A percentile compares a stretch with the other conserved stretches of the same genome.
Evolutionary conservation across 2,797 vertebrate genomes (phyloP).

Genomic region (Halcyon chelicuti): DNA sequence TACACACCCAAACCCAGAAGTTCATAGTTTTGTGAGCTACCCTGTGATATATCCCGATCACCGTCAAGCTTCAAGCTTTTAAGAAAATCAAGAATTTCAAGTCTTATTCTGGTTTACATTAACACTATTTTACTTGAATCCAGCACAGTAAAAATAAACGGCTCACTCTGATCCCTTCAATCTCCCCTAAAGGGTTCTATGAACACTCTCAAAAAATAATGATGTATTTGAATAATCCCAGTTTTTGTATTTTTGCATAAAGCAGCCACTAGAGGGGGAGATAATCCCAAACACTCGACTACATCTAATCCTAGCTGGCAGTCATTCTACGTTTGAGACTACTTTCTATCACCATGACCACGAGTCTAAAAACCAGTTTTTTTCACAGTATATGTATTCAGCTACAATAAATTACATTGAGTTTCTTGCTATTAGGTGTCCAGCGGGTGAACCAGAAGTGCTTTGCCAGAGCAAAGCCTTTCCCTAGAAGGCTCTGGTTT

Average conservation of each 20-base stretch:
- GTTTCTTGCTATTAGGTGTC: not conserved
- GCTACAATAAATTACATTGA: not conserved
- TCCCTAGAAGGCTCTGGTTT: not conserved
- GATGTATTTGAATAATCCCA: not conserved
- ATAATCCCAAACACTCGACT: not conserved
- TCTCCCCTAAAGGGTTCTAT: not conserved
- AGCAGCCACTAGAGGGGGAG: constrained; percentile 63
- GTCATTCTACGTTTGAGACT: not conserved
- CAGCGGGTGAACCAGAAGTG: not conserved
- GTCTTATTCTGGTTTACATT: not conserved
- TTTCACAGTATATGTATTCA: not conserved
- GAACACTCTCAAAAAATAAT: not conserved
- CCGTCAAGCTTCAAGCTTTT: not conserved
- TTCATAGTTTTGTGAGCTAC: not conserved
- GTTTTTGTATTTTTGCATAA: not conserved
- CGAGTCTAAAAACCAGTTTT: not conserved
- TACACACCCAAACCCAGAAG: not conserved
- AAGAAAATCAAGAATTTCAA: not conserved
- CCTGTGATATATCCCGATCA: not conserved
- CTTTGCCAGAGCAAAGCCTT: not conserved
- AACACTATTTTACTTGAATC: not conserved
- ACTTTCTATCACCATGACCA: not conserved
- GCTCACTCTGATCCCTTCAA: not conserved
- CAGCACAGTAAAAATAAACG: not conserved
- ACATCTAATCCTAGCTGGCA: not conserved